These are phyloP conservation scores for Centropus bengalensis DNA, from an alignment of 2,113 vertebrate species.

Conservation along the genomic window DNA sequence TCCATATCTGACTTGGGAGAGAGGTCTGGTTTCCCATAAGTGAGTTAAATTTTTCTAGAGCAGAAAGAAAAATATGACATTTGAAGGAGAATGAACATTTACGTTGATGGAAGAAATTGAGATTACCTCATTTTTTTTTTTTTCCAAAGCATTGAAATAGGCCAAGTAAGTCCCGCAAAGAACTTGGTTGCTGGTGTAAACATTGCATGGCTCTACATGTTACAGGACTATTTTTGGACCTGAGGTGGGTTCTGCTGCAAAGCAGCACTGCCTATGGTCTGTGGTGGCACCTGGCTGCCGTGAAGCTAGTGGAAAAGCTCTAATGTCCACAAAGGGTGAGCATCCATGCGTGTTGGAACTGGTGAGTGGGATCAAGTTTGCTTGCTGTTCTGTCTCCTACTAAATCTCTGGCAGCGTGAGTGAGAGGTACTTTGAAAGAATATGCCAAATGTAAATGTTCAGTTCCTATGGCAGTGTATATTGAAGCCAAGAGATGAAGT, in stretches of 20 bases:
- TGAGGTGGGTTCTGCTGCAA: not conserved
- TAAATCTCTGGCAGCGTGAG: not conserved
- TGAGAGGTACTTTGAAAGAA: not conserved
- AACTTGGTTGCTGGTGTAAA: not conserved
- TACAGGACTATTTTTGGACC: not conserved
- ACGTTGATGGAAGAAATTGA: not conserved
- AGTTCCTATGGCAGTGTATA: not conserved
- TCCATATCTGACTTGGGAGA: accelerated
- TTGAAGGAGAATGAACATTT: not conserved
- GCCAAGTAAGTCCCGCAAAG: not conserved
- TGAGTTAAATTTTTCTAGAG: not conserved
- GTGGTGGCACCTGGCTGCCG: not conserved
- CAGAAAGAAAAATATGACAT: not conserved
- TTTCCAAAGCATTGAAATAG: not conserved
- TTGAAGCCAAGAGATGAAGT: not conserved
- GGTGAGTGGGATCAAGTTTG: not conserved
- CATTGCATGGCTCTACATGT: not conserved
- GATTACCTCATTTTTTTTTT: accelerated
- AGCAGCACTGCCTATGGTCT: not conserved
- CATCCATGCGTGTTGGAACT: not conserved
- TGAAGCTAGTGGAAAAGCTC: not conserved
- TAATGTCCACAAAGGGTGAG: not conserved
- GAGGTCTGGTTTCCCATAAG: not conserved
- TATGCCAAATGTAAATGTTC: not conserved
- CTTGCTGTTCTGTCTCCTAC: not conserved